Evolutionary conservation across 2,797 vertebrate genomes (phyloP), one percentile per base, ranked within the genome.

Genomic region (Eptatretus atami): DNA sequence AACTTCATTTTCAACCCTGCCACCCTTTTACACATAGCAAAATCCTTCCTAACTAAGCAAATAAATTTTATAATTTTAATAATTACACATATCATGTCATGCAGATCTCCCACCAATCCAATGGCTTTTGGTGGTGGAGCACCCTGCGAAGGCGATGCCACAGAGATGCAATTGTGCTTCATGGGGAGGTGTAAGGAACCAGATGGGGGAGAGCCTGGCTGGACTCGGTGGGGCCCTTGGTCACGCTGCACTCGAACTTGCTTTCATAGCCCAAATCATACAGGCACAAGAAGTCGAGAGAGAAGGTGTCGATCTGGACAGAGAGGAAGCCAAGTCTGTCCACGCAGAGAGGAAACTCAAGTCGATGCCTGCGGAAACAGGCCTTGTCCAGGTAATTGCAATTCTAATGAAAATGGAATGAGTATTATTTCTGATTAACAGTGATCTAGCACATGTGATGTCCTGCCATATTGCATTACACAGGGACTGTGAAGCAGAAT

Each of bases 181-280:
- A 68, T 65, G 1, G 68, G 72, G 53, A 90, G 85, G 12, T n/a
- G 57, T 25, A 25, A 25, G 9, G 57, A 61, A n/a, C n/a, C n/a
- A 25, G 57, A 61, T 25, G 11, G 57, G 57, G 55, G 10, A 10
- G 24, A 60, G 11, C n/a, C n/a, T 25, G 57, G 57, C 57, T 86
- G 82, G 85, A 73, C 72, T 3, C 65, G 73, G 67, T 86, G 84
- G 85, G 78, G 71, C 0, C 25, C 71, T 15, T 86, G 84, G 84
- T 82, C 83, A 1, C 69, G 80, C 64, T 87, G 84, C 71, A 83
- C 79, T 19, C 80, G 70, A 69, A 82, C 80, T 1, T 88, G 84
- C 70, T 82, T 83, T 69, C 69, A 75, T 64, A 71, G 77, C 0
- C 77, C 78, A 3, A 78, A 81, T 3, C 69, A 70, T 6, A 77